phyloP scores from a whole-genome alignment of 2,888 invertebrate species.

The Leptinotarsa rubiginosa region DNA sequence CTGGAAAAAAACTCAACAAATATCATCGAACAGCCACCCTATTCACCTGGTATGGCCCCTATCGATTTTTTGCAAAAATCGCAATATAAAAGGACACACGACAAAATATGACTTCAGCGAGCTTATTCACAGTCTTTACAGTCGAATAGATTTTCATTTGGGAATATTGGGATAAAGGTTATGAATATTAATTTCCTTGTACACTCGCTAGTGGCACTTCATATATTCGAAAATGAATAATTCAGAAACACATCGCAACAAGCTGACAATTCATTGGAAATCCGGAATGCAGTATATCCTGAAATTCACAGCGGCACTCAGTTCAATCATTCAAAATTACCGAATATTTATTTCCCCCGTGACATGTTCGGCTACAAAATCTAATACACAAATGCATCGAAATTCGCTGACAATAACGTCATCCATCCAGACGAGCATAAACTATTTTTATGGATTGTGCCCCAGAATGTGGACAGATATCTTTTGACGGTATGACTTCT shows the following conservation, averaged over 20 bases:
- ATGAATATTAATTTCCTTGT: too few species aligned
- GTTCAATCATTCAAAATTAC: neutral
- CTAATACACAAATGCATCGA: slow-evolving; percentile 32
- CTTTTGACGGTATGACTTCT: neutral
- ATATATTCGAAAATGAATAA: too few species aligned
- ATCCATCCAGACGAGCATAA: slow-evolving; percentile 20
- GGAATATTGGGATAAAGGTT: too few species aligned
- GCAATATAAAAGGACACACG: too few species aligned
- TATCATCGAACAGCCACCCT: too few species aligned
- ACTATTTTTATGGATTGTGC: neutral
- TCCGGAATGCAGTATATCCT: neutral
- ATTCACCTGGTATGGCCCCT: too few species aligned
- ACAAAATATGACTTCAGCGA: too few species aligned
- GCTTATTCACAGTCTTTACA: too few species aligned
- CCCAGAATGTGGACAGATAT: neutral
- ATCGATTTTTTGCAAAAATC: too few species aligned
- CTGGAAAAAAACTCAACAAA: too few species aligned
- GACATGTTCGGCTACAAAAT: slow-evolving; percentile 19
- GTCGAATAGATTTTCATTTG: too few species aligned
- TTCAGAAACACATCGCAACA: neutral
- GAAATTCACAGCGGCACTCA: neutral
- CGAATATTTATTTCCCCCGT: neutral
- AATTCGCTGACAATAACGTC: slow-evolving; percentile 30
- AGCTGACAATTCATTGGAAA: neutral
- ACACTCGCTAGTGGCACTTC: too few species aligned